phyloP scores from a whole-genome alignment of 2,888 invertebrate species.

The Drosophila mayaguana region DNA sequence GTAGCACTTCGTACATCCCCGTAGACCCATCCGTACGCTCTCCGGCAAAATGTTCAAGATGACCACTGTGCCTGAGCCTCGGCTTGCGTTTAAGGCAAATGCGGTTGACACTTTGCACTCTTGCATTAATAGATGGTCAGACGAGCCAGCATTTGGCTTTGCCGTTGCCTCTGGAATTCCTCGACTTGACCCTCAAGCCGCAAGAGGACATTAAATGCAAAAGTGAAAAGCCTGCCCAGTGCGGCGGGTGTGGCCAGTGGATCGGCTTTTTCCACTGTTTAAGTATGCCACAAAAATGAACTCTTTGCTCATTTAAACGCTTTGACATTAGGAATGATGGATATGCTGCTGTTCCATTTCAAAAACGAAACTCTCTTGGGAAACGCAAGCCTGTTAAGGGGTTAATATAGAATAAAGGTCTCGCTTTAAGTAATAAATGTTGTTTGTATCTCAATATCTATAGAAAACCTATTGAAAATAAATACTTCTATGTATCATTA shows the following conservation, averaged over 20 bases:
- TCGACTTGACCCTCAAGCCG: slow-evolving; percentile 78
- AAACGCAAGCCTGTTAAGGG: not conserved
- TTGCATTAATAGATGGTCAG: slow-evolving; percentile 71
- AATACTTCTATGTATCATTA: not conserved
- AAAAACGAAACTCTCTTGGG: not conserved
- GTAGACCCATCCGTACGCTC: slow-evolving; percentile 35
- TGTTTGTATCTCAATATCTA: not conserved
- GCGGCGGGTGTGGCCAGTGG: slow-evolving; percentile 31
- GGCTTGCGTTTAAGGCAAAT: slow-evolving; percentile 59
- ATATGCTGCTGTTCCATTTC: slow-evolving; percentile 19
- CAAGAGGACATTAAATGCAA: slow-evolving; percentile 78
- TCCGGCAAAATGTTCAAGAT: slow-evolving; percentile 72
- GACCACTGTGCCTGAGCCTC: slow-evolving; percentile 58
- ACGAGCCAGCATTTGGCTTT: slow-evolving; percentile 31
- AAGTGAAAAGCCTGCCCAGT: slow-evolving; percentile 63
- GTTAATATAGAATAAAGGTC: not conserved
- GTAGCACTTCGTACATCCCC: slow-evolving; percentile 47
- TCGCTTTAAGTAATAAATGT: not conserved
- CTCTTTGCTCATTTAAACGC: slow-evolving; percentile 39
- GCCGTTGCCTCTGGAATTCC: slow-evolving; percentile 59
- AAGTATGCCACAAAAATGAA: slow-evolving; percentile 53
- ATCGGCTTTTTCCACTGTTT: slow-evolving; percentile 19
- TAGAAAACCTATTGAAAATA: not conserved
- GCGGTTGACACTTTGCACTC: slow-evolving; percentile 82
- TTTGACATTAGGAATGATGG: slow-evolving; percentile 41